Evolutionary conservation across 1,140 invertebrate genomes (phyloP).

Genomic region (Dendroctonus ponderosae): DNA sequence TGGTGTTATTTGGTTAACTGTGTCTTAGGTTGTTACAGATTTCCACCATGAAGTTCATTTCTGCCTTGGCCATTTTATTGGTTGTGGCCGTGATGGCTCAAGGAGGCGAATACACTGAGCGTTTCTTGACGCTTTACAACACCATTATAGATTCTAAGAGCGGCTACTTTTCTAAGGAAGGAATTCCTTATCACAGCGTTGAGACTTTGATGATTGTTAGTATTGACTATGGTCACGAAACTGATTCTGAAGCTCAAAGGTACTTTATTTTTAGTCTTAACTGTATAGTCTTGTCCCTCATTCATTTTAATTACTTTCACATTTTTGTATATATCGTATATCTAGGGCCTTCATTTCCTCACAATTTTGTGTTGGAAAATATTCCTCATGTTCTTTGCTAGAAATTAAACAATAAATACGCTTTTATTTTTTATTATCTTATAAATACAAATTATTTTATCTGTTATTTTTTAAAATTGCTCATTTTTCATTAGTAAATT

Average conservation of each 20-base stretch:
- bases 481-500: too few relatives aligned
- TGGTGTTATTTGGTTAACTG: too few relatives aligned
- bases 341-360: too few relatives aligned
- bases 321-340: too few relatives aligned
- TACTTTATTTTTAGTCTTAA: conserved; percentile 1
- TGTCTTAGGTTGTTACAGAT: too few relatives aligned
- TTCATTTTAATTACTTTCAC: neutral
- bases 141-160: conserved; percentile 21
- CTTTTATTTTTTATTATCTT: too few relatives aligned
- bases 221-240: conserved; percentile 32
- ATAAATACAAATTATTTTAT: too few relatives aligned
- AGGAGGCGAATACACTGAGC: conserved; percentile 25
- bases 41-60: neutral
- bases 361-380: too few relatives aligned
- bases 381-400: too few relatives aligned
- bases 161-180: conserved; percentile 32
- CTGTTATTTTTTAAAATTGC: too few relatives aligned
- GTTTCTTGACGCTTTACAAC: conserved; percentile 29
- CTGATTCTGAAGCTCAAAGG: conserved; percentile 31
- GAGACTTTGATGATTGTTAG: conserved; percentile 31
- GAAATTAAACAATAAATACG: too few relatives aligned
- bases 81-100: conserved; percentile 7
- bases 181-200: conserved; percentile 29
- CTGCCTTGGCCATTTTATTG: neutral
- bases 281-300: neutral